phyloP scores from a whole-genome alignment of 2,888 invertebrate species.

The Luffia ferchaultella region DNA sequence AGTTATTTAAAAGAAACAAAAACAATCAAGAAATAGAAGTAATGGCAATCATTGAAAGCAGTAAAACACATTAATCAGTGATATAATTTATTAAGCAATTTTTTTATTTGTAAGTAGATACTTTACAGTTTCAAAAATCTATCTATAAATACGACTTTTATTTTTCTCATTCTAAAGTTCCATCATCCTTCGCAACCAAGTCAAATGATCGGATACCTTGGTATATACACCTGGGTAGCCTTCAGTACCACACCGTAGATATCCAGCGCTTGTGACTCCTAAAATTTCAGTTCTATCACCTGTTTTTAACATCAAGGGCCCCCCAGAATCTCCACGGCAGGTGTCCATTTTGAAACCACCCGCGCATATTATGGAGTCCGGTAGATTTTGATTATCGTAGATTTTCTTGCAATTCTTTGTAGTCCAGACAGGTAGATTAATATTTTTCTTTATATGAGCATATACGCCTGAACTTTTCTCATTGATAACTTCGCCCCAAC shows the following conservation, averaged over 20 bases:
- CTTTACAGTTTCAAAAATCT: no score
- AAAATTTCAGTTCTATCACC: slow-evolving; percentile 22
- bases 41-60: no score
- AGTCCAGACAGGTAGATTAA: slow-evolving; percentile 27
- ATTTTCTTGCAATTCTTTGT: slow-evolving; percentile 19
- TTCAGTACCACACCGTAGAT: slow-evolving; percentile 25
- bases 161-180: no score
- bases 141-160: no score
- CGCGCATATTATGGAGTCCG: slow-evolving; percentile 30
- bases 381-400: slow-evolving; percentile 20
- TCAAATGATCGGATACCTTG: slow-evolving; percentile 26
- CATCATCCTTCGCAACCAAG: slow-evolving; percentile 26
- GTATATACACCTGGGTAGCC: slow-evolving; percentile 35
- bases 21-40: no score
- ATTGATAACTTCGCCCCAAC: slow-evolving; percentile 34
- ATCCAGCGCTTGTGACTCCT: slow-evolving; percentile 34
- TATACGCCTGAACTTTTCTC: slow-evolving; percentile 18
- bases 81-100: no score
- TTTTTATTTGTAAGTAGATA: no score
- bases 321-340: slow-evolving; percentile 40
- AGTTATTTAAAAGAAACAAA: no score
- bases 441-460: slow-evolving; percentile 29
- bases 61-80: no score
- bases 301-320: slow-evolving; percentile 26
- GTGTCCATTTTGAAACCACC: slow-evolving; percentile 33